A percentile compares a stretch with the other conserved stretches of the same genome.
Evolutionary conservation across 2,113 vertebrate species (phyloP).

Genomic region (Lagenorhynchus albirostris): DNA sequence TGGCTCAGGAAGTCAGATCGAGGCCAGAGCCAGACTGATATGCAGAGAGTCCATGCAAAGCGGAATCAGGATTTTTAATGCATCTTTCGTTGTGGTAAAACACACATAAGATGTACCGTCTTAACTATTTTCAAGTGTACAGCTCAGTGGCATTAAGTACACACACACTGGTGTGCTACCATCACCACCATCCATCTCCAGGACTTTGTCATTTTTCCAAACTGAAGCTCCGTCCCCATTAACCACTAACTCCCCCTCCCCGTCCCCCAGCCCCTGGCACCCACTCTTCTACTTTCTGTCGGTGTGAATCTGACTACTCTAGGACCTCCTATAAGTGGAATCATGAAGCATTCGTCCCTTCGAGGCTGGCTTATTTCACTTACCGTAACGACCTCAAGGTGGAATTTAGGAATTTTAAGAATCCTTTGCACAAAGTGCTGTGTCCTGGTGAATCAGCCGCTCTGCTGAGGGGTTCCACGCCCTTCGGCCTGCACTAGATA

Average conservation of each 20-base stretch:
- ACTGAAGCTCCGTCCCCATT: background rate
- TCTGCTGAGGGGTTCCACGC: too few relatives aligned
- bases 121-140: background rate
- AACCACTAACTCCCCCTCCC: background rate
- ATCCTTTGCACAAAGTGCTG: background rate
- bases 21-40: background rate
- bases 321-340: background rate
- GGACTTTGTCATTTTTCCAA: background rate
- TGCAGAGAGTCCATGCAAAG: background rate
- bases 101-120: too few relatives aligned
- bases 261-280: background rate
- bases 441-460: background rate
- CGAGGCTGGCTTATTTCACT: background rate
- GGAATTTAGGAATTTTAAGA: background rate
- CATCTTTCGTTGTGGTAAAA: background rate
- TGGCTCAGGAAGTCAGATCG: background rate
- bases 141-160: background rate
- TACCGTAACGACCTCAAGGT: background rate
- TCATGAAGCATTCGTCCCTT: background rate
- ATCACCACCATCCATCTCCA: background rate
- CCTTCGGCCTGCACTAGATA: background rate
- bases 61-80: background rate
- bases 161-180: rapidly evolving
- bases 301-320: background rate
- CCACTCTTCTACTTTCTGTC: background rate